A percentile compares a stretch with the other conserved stretches of the same genome.
Conservation (phyloP, 2,797 vertebrate genomes). For the Clamator glandarius region DNA sequence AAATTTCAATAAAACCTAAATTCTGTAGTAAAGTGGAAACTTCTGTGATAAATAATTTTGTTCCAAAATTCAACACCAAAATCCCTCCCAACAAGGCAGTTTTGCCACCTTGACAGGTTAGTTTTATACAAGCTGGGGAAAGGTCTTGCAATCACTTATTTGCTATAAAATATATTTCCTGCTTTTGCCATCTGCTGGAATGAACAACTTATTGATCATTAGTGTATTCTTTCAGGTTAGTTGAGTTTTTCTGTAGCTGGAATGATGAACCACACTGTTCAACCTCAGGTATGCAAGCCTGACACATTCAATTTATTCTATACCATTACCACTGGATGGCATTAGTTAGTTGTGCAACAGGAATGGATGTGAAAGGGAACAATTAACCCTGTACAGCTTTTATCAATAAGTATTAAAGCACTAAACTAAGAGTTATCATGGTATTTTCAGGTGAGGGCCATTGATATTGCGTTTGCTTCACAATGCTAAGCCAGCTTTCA, state of each 20-base stretch:
- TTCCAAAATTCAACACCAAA: background rate
- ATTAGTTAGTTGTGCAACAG: slow-evolving; percentile 64
- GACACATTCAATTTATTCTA: background rate
- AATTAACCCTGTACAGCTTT: slow-evolving; percentile 3
- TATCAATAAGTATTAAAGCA: background rate
- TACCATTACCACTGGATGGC: slow-evolving; percentile 71
- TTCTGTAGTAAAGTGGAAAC: background rate
- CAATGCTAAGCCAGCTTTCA: background rate
- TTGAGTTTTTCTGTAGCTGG: background rate
- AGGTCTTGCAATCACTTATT: background rate
- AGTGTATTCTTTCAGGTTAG: background rate
- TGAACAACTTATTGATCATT: background rate
- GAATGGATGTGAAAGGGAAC: background rate
- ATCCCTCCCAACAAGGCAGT: background rate
- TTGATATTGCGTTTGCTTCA: background rate
- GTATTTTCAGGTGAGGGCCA: background rate
- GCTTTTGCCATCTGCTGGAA: background rate
- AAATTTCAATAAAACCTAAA: background rate
- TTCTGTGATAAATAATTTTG: background rate
- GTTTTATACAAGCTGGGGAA: background rate
- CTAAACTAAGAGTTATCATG: background rate
- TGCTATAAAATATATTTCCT: background rate
- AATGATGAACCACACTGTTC: background rate
- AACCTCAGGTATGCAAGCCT: background rate
- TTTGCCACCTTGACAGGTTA: background rate